These are phyloP conservation scores for Pardalotus punctatus DNA, from an alignment of 2,113 vertebrate genomes.

Conservation along the genomic window DNA sequence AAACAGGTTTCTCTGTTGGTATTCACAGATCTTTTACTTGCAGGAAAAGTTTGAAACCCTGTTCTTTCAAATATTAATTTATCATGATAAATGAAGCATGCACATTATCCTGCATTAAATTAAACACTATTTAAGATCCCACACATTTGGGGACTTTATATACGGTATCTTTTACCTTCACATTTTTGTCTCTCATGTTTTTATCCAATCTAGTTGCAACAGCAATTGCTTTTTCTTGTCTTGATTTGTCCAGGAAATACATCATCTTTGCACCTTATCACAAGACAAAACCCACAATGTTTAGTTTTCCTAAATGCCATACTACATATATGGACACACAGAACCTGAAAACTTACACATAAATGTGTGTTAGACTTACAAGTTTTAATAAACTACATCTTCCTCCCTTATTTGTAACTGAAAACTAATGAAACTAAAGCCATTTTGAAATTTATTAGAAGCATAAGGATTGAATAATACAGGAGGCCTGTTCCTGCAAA, in stretches of 20 bases:
- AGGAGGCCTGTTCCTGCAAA: not conserved
- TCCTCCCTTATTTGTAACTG: not conserved
- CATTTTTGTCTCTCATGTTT: slow-evolving; percentile 75
- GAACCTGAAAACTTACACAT: not conserved
- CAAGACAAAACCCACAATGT: not conserved
- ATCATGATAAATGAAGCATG: not conserved
- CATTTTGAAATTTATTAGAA: not conserved
- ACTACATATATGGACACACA: fast-evolving
- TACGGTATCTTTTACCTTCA: slow-evolving; percentile 71
- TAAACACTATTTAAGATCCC: not conserved
- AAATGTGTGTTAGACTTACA: not conserved
- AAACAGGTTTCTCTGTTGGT: not conserved
- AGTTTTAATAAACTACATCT: not conserved
- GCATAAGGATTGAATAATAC: not conserved
- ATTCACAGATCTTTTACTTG: not conserved
- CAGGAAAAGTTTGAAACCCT: not conserved
- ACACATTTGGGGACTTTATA: not conserved
- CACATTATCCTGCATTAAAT: not conserved
- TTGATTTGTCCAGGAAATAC: slow-evolving; percentile 82
- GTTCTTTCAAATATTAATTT: not conserved
- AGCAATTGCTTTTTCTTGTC: slow-evolving; percentile 80
- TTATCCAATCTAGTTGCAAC: slow-evolving; percentile 78
- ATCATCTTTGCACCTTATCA: slow-evolving; percentile 82
- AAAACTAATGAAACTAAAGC: not conserved
- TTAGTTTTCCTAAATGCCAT: not conserved